Evolutionary conservation across 2,888 invertebrate genomes (phyloP), one percentile per base, ranked within the genome.

Genomic region (Apoderus coryli): DNA sequence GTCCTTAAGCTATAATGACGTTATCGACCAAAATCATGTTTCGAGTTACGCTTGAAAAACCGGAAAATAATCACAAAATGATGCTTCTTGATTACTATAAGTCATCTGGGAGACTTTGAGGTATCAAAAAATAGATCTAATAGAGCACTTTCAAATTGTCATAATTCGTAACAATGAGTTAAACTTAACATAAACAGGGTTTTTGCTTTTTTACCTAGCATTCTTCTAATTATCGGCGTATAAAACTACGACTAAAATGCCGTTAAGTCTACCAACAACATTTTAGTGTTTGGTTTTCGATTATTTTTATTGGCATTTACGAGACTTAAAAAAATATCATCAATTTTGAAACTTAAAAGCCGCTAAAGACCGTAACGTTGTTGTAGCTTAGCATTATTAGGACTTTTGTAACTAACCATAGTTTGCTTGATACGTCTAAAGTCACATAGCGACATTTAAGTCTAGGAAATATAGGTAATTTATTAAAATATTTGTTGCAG

Each of bases 1-100:
- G 23, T 23, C 26, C 14, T 26, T 26, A 26, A 26, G 13, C 26
- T 26, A 26, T 4, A 26, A 26, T 26, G 26, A 10, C 26, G 26
- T 26, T 26, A 26, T 7, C 26, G 10, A 26, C 26, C 5, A 10
- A 7, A 7, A 11, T 26, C 14, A 26, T 26, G 12, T 26, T 26
- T 26, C 12, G 26, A 26, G 12, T 26, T 26, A 26, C n/a, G 26
- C 5, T 12, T 4, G 26, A 26, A 26, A 26, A 26, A 26, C 14
- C 26, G 14, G 12, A 11, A 13, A 26, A 26, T 13, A 13, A 26
- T 13, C 10, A 26, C 10, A 26, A 26, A 26, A 26, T 14, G 6
- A 26, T 26, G 26, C 26, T 11, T 7, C 12, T 26, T 14, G 12
- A 11, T 7, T 12, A 4, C 26, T 26, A 11, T 11, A 11, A 26